phyloP scores from a whole-genome alignment of 2,113 vertebrate genomes.

The Cinclus cinclus region DNA sequence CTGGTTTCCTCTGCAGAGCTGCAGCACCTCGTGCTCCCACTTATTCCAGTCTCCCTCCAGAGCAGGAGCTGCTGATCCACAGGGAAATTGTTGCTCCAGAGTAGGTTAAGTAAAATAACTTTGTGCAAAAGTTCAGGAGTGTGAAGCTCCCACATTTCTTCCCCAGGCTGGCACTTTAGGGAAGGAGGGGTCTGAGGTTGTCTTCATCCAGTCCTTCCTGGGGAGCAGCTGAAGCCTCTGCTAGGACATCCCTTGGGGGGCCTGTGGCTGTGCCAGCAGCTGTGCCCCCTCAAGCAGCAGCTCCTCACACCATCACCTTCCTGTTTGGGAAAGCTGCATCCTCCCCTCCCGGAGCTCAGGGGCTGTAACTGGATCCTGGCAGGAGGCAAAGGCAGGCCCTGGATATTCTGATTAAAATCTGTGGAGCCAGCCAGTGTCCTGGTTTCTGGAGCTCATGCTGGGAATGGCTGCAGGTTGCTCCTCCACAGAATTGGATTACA shows the following conservation, averaged over 20 bases:
- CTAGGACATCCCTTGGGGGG: neutral
- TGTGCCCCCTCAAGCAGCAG: constrained; percentile 35
- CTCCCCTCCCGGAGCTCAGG: constrained; percentile 32
- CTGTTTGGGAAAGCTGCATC: constrained; percentile 65
- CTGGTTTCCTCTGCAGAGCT: neutral
- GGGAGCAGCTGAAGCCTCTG: neutral
- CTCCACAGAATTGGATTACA: neutral
- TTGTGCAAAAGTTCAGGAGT: neutral
- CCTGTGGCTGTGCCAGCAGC: neutral
- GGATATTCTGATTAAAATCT: neutral
- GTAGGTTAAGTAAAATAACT: neutral
- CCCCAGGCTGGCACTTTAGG: neutral
- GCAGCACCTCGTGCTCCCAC: neutral
- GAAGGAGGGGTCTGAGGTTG: neutral
- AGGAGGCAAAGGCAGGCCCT: neutral
- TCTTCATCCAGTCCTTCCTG: neutral
- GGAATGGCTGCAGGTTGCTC: neutral
- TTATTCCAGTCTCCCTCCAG: neutral
- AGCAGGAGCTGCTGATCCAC: neutral
- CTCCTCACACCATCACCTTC: constrained; percentile 53
- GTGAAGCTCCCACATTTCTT: neutral
- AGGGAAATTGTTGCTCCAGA: neutral
- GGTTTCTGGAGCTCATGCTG: neutral
- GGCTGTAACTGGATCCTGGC: constrained; percentile 31
- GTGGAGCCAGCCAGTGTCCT: neutral